Evolutionary conservation across 2,888 invertebrate species (phyloP).

Genomic region (Drymonia ruficornis): DNA sequence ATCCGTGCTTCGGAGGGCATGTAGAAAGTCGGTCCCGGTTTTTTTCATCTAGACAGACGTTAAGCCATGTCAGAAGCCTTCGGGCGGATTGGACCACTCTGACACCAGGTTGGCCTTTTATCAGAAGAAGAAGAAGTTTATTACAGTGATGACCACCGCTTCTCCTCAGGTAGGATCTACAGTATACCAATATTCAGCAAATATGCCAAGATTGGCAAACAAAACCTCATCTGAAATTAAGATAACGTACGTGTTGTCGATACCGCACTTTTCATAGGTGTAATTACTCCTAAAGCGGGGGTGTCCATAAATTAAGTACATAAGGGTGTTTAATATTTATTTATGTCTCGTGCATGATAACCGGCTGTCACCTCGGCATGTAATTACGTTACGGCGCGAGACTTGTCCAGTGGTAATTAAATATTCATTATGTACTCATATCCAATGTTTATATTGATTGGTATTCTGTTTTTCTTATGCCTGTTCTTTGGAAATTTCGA

Average conservation of each 20-base stretch:
- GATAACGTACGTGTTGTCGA: constrained; percentile 5
- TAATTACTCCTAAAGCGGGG: constrained; percentile 13
- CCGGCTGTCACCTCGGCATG: constrained; percentile 22
- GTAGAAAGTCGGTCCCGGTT: too few species aligned
- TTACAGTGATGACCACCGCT: too few species aligned
- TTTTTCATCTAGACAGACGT: too few species aligned
- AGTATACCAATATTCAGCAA: too few species aligned
- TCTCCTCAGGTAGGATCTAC: too few species aligned
- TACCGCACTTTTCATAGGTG: constrained; percentile 13
- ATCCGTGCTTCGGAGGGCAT: too few species aligned
- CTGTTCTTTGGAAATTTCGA: constrained; percentile 3
- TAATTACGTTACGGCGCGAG: constrained; percentile 27
- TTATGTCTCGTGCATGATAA: constrained; percentile 31
- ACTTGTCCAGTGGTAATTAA: constrained; percentile 4
- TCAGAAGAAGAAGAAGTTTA: too few species aligned
- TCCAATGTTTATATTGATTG: constrained; percentile 3
- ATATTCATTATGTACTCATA: constrained; percentile 3
- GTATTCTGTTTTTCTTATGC: constrained; percentile 1
- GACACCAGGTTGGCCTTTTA: too few species aligned
- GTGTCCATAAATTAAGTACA: constrained; percentile 27
- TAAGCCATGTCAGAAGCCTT: too few species aligned
- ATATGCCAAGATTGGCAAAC: too few species aligned
- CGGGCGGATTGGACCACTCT: too few species aligned
- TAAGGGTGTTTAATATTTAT: constrained; percentile 27
- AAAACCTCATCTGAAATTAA: too few species aligned